Evolutionary conservation across 2,113 vertebrate genomes (phyloP).

Genomic region (Pipa parva): DNA sequence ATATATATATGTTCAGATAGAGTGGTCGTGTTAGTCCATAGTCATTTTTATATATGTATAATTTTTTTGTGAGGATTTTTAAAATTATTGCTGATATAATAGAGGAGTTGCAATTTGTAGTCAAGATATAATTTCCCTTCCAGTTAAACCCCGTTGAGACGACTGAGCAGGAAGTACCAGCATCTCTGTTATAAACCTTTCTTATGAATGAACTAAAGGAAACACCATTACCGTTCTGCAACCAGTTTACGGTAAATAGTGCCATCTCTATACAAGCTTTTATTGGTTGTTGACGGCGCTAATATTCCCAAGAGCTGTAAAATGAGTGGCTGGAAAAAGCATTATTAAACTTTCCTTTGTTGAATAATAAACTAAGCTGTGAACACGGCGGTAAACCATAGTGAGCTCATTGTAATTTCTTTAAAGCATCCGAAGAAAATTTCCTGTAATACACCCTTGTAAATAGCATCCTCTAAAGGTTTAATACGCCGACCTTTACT

Average conservation of each 20-base stretch:
- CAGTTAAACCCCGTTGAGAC: background rate
- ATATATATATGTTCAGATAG: too few relatives aligned
- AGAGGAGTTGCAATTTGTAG: background rate
- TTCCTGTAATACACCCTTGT: conserved; percentile 38
- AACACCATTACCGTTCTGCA: conserved; percentile 23
- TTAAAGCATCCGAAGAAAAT: conserved; percentile 39
- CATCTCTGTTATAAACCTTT: background rate
- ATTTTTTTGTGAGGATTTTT: too few relatives aligned
- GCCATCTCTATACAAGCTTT: conserved; percentile 35
- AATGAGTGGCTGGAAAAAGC: conserved; percentile 39
- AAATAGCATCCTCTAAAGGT: conserved; percentile 18
- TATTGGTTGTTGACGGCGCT: conserved; percentile 40
- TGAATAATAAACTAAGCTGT: conserved; percentile 43
- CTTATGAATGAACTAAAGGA: conserved; percentile 27
- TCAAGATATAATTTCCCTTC: background rate
- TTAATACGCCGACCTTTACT: background rate
- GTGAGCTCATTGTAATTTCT: conserved; percentile 36
- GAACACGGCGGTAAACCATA: conserved; percentile 39
- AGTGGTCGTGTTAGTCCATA: too few relatives aligned
- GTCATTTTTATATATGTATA: too few relatives aligned
- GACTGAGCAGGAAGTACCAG: conserved; percentile 24
- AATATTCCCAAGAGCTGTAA: conserved; percentile 35
- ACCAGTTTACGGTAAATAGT: conserved; percentile 36
- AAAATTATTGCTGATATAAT: background rate
- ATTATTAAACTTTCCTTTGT: conserved; percentile 43